Evolutionary conservation across 2,888 invertebrate genomes (phyloP).

Genomic region (Spatulosminthurus flaviceps): DNA sequence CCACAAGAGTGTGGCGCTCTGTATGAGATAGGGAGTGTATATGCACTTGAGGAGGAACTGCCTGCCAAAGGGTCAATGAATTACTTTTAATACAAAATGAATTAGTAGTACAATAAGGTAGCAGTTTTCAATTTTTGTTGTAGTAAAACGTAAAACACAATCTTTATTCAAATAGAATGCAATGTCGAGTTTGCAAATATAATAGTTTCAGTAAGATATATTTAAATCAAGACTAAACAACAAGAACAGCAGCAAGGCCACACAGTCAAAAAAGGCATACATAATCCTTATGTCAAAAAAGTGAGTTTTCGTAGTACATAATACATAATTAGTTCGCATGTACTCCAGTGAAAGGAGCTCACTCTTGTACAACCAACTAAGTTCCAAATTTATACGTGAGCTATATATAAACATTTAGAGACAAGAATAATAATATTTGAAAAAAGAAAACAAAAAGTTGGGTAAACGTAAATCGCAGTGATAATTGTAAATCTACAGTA

Average conservation of each 20-base stretch:
- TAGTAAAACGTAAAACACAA: slow-evolving; percentile 34
- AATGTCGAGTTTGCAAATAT: slow-evolving; percentile 39
- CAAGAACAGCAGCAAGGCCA: slow-evolving; percentile 40
- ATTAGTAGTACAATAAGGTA: not conserved
- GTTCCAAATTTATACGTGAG: not conserved
- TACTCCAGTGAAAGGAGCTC: not conserved
- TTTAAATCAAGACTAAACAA: slow-evolving; percentile 28
- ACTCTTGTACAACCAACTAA: too few relatives aligned
- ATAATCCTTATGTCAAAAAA: slow-evolving; percentile 26
- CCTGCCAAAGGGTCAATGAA: slow-evolving; percentile 11
- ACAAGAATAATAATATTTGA: not conserved
- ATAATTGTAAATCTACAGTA: not conserved
- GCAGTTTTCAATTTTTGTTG: not conserved
- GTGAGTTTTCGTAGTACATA: slow-evolving; percentile 30
- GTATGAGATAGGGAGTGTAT: too few relatives aligned
- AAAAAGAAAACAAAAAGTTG: too few relatives aligned
- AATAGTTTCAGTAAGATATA: slow-evolving; percentile 25
- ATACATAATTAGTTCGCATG: slow-evolving; percentile 15
- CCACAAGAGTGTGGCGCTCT: too few relatives aligned
- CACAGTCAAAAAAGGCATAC: slow-evolving; percentile 44
- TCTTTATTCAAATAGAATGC: slow-evolving; percentile 38
- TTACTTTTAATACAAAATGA: not conserved
- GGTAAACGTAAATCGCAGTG: too few relatives aligned
- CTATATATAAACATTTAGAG: slow-evolving; percentile 22
- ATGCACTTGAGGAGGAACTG: too few relatives aligned